These are phyloP conservation scores for Clistopyga incitator DNA, from an alignment of 2,888 invertebrate species.

Conservation along the genomic window DNA sequence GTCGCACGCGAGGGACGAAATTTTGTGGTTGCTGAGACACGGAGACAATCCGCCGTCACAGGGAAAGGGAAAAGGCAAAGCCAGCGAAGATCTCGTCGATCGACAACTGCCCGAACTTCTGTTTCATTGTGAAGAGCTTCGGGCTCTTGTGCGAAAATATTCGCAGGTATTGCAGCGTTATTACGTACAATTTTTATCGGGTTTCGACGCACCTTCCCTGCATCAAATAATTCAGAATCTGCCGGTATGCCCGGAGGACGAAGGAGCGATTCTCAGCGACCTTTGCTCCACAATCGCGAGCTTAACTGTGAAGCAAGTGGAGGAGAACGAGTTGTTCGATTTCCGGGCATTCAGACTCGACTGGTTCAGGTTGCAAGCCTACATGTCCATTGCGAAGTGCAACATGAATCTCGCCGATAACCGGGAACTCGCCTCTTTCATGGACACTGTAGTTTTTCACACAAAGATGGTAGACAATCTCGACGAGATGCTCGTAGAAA, in stretches of 20 bases:
- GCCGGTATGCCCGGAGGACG: conserved; percentile 96
- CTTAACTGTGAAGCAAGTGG: conserved; percentile 96
- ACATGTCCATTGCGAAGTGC: conserved; percentile 94
- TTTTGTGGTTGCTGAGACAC: conserved; percentile 98
- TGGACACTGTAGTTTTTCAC: conserved; percentile 98
- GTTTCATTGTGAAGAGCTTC: conserved; percentile 98
- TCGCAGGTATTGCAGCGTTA: conserved; percentile 98
- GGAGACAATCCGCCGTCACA: conserved; percentile 97
- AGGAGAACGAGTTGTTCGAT: conserved; percentile 97
- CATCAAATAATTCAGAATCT: conserved; percentile 93
- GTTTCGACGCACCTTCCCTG: conserved; percentile 97
- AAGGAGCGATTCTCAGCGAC: conserved; percentile 96
- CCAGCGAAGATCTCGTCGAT: conserved; percentile 97
- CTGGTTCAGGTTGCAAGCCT: conserved; percentile 98
- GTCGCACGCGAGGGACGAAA: conserved; percentile 98
- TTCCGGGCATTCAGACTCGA: conserved; percentile 97
- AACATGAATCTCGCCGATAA: conserved; percentile 92
- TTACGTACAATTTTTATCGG: conserved; percentile 98
- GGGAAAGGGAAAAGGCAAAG: conserved; percentile 92
- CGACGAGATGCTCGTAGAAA: conserved; percentile 98
- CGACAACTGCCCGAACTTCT: conserved; percentile 98
- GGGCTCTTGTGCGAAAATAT: conserved; percentile 97
- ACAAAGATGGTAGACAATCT: conserved; percentile 99
- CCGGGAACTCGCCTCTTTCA: conserved; percentile 93
- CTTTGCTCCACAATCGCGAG: conserved; percentile 95